Conservation (phyloP, 2,797 vertebrate species). For the Myiotriccus ornatus region DNA sequence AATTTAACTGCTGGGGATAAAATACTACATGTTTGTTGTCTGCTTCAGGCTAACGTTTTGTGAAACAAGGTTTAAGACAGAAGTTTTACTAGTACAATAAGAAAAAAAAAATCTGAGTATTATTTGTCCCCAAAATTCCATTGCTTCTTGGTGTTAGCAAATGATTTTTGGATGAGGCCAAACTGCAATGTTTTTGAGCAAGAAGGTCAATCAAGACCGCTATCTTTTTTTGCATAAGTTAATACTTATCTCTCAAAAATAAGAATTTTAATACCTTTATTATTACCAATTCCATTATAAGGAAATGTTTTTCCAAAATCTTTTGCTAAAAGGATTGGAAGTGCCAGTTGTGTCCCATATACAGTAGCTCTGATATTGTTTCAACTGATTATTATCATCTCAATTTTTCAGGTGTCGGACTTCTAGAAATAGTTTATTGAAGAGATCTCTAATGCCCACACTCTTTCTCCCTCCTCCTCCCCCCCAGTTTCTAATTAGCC, state of each 20-base stretch:
- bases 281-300: not conserved
- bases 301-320: not conserved
- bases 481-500: not conserved
- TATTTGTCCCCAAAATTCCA: not conserved
- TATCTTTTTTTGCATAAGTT: not conserved
- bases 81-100: not conserved
- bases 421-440: not conserved
- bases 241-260: not conserved
- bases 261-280: not conserved
- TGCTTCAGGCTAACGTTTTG: not conserved
- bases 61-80: not conserved
- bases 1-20: not conserved
- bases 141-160: not conserved
- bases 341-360: not conserved
- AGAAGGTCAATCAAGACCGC: not conserved
- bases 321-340: not conserved
- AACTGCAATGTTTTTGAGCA: not conserved
- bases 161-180: not conserved
- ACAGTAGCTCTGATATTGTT: not conserved
- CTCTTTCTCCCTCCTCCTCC: fast-evolving
- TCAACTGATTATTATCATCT: not conserved
- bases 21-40: not conserved
- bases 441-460: not conserved
- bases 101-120: not conserved
- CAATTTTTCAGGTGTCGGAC: not conserved